phyloP scores from a whole-genome alignment of 1,140 invertebrate genomes.

The Drosophila lacteicornis region DNA sequence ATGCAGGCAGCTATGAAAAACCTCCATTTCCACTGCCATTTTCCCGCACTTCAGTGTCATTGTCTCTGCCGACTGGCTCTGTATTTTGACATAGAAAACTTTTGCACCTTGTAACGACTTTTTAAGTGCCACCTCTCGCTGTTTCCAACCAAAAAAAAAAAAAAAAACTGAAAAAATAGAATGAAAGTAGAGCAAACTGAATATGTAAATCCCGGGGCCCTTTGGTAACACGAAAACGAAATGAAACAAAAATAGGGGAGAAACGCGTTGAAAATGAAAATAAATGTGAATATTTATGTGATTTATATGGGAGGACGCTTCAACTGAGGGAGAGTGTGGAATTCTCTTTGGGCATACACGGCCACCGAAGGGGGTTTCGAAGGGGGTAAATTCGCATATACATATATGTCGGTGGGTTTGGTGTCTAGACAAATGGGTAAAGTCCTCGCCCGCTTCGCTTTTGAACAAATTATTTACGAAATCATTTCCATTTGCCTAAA shows the following conservation, averaged over 20 bases:
- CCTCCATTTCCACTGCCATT: slow-evolving; percentile 21
- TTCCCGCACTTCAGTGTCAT: slow-evolving; percentile 47
- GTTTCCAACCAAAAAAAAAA: slow-evolving; percentile 3
- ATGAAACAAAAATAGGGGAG: slow-evolving; percentile 58
- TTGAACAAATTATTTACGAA: neutral
- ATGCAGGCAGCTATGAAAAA: slow-evolving; percentile 23
- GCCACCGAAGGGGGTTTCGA: neutral
- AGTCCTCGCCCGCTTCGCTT: neutral
- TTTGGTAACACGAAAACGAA: slow-evolving; percentile 39
- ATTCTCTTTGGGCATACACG: slow-evolving; percentile 5
- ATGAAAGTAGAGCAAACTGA: slow-evolving; percentile 64
- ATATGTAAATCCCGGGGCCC: slow-evolving; percentile 53
- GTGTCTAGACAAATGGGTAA: slow-evolving; percentile 39
- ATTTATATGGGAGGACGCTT: slow-evolving; percentile 62
- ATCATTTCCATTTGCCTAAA: neutral
- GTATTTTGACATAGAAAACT: slow-evolving; percentile 61
- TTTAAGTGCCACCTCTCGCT: slow-evolving; percentile 60
- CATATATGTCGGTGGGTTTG: slow-evolving; percentile 13
- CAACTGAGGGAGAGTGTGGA: slow-evolving; percentile 10
- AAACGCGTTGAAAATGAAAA: slow-evolving; percentile 69
- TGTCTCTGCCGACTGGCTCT: slow-evolving; percentile 33
- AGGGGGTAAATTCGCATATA: slow-evolving; percentile 21
- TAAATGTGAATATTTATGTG: slow-evolving; percentile 72
- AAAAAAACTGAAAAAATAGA: neutral
- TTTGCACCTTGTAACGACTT: slow-evolving; percentile 75